phyloP scores from a whole-genome alignment of 2,888 invertebrate species.

The Diachrysia chrysitis region DNA sequence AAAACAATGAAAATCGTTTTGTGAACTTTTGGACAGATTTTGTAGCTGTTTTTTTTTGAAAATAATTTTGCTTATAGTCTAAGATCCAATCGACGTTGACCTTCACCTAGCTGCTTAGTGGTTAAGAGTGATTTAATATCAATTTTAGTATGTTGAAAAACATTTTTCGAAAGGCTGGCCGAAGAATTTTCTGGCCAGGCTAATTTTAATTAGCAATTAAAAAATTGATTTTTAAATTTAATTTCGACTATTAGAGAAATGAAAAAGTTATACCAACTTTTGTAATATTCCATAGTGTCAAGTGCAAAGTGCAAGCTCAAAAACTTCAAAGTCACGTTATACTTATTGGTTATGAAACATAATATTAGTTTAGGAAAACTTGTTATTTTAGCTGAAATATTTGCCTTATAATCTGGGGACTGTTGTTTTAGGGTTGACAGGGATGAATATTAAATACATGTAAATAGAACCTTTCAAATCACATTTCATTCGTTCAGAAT shows the following conservation, averaged over 20 bases:
- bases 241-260: no score
- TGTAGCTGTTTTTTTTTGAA: slow-evolving; percentile 18
- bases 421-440: slow-evolving; percentile 49
- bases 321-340: slow-evolving; percentile 25
- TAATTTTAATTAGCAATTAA: no score
- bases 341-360: slow-evolving; percentile 34
- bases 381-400: slow-evolving; percentile 52
- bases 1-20: slow-evolving; percentile 39
- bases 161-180: no score
- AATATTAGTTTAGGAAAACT: slow-evolving; percentile 51
- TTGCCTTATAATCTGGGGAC: slow-evolving; percentile 44
- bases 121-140: no score
- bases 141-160: no score
- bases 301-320: background rate
- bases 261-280: no score
- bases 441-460: slow-evolving; percentile 61
- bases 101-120: no score
- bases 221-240: no score
- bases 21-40: slow-evolving; percentile 19
- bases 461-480: slow-evolving; percentile 47
- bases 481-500: slow-evolving; percentile 27
- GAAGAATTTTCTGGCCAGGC: no score
- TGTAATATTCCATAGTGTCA: background rate
- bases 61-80: no score
- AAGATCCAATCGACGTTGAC: no score